phyloP scores from a whole-genome alignment of 2,888 invertebrate species.

The Eucera pruinosa region DNA sequence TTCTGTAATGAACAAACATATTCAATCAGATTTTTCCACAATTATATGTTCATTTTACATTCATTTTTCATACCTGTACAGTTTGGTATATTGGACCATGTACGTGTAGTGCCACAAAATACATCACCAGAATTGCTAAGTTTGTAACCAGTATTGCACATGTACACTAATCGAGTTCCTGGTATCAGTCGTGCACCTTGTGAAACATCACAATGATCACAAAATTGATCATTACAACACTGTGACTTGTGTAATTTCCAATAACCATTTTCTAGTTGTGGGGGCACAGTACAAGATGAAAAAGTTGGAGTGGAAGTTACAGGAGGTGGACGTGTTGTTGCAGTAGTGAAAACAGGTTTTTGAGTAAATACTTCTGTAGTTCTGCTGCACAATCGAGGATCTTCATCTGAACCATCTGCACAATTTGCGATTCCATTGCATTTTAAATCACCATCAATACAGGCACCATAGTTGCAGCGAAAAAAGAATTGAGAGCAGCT shows the following conservation, averaged over 20 bases:
- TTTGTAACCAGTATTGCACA: slow-evolving; percentile 75
- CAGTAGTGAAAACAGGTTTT: neutral
- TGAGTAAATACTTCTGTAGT: neutral
- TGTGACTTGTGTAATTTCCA: slow-evolving; percentile 74
- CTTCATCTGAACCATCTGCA: slow-evolving; percentile 83
- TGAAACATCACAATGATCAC: slow-evolving; percentile 67
- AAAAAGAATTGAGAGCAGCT: slow-evolving; percentile 81
- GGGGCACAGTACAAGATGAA: slow-evolving; percentile 72
- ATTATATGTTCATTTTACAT: neutral
- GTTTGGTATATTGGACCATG: slow-evolving; percentile 74
- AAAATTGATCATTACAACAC: slow-evolving; percentile 57
- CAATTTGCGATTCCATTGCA: slow-evolving; percentile 82
- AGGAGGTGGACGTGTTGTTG: slow-evolving; percentile 13
- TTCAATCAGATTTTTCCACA: neutral
- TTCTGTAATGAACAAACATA: slow-evolving; percentile 67
- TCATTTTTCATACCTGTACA: slow-evolving; percentile 73
- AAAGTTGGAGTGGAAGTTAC: neutral
- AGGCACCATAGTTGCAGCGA: slow-evolving; percentile 83
- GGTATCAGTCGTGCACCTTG: slow-evolving; percentile 61
- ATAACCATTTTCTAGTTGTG: slow-evolving; percentile 75
- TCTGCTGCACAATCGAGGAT: slow-evolving; percentile 64
- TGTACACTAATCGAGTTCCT: slow-evolving; percentile 77
- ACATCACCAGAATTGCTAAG: slow-evolving; percentile 68
- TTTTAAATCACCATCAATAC: slow-evolving; percentile 78
- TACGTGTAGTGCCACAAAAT: slow-evolving; percentile 73